Evolutionary conservation across 2,888 invertebrate genomes (phyloP).

Genomic region (Archips xylosteana): DNA sequence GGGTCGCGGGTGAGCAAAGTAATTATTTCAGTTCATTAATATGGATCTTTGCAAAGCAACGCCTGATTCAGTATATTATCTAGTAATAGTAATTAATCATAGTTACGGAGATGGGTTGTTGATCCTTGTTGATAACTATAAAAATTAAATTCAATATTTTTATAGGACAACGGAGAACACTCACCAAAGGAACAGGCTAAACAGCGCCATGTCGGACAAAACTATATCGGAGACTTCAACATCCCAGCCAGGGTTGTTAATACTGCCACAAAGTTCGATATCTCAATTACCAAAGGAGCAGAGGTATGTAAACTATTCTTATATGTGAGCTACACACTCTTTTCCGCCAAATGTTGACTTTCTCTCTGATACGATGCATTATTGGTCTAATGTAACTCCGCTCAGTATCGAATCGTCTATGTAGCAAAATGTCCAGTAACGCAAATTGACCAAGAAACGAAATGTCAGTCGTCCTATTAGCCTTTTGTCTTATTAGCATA

Average conservation of each 20-base stretch:
- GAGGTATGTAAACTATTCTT: conserved; percentile 57
- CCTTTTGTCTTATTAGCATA: too few species aligned
- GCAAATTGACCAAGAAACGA: too few species aligned
- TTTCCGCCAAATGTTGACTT: background rate
- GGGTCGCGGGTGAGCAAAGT: too few species aligned
- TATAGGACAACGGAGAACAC: conserved; percentile 63
- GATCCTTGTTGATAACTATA: background rate
- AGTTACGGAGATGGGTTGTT: too few species aligned
- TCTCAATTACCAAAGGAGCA: conserved; percentile 72
- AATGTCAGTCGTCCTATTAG: too few species aligned
- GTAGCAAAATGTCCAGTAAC: too few species aligned
- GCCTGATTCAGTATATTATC: too few species aligned
- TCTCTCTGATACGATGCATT: background rate
- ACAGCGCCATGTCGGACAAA: conserved; percentile 71
- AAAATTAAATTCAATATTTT: conserved; percentile 17
- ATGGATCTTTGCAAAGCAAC: too few species aligned
- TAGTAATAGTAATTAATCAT: too few species aligned
- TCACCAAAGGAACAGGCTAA: conserved; percentile 66
- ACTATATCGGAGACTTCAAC: conserved; percentile 65
- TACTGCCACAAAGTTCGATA: conserved; percentile 74
- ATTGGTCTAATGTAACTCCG: background rate
- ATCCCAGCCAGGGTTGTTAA: conserved; percentile 73
- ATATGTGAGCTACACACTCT: background rate
- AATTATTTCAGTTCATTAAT: too few species aligned
- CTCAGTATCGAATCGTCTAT: too few species aligned